These are phyloP conservation scores for Slavum lentiscoides DNA, from an alignment of 2,888 invertebrate species.

Conservation along the genomic window DNA sequence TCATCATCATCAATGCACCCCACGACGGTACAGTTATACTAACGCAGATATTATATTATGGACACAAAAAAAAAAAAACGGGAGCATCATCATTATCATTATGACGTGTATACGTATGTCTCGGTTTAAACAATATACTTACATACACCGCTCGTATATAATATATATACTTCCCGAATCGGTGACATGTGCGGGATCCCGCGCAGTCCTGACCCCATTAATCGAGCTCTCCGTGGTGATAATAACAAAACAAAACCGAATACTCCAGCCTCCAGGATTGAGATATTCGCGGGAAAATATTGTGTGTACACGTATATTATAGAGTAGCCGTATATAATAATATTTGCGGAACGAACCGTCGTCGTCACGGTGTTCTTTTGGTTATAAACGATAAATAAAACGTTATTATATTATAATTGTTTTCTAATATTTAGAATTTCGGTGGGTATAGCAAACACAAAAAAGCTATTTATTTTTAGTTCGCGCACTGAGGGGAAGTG, in stretches of 20 bases:
- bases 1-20: conserved; percentile 37
- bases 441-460: no score
- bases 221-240: not conserved
- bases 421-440: no score
- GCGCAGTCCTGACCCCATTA: conserved; percentile 20
- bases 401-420: no score
- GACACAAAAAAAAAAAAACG: conserved; percentile 30
- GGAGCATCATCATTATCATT: conserved; percentile 53
- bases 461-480: no score
- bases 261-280: not conserved
- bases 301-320: no score
- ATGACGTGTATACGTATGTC: conserved; percentile 40
- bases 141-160: no score
- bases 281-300: conserved; percentile 11
- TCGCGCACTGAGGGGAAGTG: no score
- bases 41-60: conserved; percentile 24
- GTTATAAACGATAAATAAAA: no score
- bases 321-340: no score
- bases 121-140: conserved; percentile 35
- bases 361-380: no score
- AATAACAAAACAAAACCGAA: not conserved
- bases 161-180: conserved; percentile 13
- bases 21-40: conserved; percentile 34
- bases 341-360: no score
- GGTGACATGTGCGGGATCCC: conserved; percentile 47